Evolutionary conservation across 2,113 vertebrate genomes (phyloP).

Genomic region (Loxodonta africana): DNA sequence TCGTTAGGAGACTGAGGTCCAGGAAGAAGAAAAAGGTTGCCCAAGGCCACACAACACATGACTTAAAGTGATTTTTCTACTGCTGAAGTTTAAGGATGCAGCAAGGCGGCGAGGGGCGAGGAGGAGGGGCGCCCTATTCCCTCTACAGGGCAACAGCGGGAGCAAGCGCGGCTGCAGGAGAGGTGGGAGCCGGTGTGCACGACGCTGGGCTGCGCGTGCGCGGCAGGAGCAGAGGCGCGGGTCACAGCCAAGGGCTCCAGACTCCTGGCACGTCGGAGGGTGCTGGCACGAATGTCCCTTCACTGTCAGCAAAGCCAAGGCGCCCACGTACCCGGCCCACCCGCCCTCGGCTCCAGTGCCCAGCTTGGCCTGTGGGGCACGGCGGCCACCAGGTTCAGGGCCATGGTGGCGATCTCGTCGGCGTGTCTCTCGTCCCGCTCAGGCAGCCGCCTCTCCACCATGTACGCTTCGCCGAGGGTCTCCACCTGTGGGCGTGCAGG

Average conservation of each 20-base stretch:
- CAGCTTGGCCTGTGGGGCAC: conserved; percentile 91
- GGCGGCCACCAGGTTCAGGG: conserved; percentile 93
- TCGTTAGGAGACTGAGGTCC: neutral
- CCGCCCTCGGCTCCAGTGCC: conserved; percentile 91
- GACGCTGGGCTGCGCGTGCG: neutral
- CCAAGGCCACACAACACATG: neutral
- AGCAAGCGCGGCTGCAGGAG: neutral
- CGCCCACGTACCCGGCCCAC: too few relatives aligned
- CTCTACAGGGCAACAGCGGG: neutral
- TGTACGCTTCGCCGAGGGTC: conserved; percentile 93
- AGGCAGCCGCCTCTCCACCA: conserved; percentile 94
- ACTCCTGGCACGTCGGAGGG: neutral
- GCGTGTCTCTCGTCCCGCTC: conserved; percentile 92
- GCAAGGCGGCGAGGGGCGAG: neutral
- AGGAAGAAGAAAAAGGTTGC: neutral
- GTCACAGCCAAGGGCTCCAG: neutral
- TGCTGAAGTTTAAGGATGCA: neutral
- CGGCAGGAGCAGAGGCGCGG: neutral
- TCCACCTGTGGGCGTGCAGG: conserved; percentile 87
- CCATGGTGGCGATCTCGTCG: conserved; percentile 94
- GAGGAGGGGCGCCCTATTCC: neutral
- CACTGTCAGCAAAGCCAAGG: neutral
- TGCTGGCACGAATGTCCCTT: neutral
- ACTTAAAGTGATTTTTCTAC: neutral
- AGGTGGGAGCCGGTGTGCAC: too few relatives aligned